These are phyloP conservation scores for Sebastes kiyomatsui DNA, from an alignment of 2,797 vertebrate genomes.

Conservation along the genomic window DNA sequence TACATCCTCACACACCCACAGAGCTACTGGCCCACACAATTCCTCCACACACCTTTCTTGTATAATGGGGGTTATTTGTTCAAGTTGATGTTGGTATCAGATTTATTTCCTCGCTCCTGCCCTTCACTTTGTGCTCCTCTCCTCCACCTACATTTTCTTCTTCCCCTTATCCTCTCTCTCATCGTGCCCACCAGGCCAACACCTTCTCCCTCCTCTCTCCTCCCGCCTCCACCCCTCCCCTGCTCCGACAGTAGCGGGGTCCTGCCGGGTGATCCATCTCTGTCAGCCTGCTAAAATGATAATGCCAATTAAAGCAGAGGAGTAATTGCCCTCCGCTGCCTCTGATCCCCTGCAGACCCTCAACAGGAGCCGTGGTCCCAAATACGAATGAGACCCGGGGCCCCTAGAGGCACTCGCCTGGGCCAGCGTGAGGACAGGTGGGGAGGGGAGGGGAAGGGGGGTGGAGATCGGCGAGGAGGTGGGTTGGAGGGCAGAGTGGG, in stretches of 20 bases:
- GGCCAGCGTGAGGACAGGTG: conserved; percentile 61
- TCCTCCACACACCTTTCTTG: conserved; percentile 24
- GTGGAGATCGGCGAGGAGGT: conserved; percentile 29
- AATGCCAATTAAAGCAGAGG: conserved; percentile 94
- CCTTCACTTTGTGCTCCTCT: conserved; percentile 39
- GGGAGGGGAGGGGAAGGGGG: conserved; percentile 20
- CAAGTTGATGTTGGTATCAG: conserved; percentile 43
- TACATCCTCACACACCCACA: conserved; percentile 18
- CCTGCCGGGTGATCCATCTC: conserved; percentile 89
- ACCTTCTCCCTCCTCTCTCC: neutral
- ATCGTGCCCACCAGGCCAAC: conserved; percentile 39
- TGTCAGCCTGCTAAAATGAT: conserved; percentile 94
- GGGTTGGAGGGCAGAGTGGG: conserved; percentile 53
- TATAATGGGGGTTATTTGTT: conserved; percentile 66
- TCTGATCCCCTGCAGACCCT: conserved; percentile 76
- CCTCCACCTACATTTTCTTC: conserved; percentile 31
- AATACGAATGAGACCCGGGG: conserved; percentile 83
- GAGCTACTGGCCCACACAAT: conserved; percentile 43
- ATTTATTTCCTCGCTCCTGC: conserved; percentile 56
- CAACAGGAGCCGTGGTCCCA: conserved; percentile 79
- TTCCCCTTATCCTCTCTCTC: conserved; percentile 28
- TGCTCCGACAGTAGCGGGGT: conserved; percentile 46
- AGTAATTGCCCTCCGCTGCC: conserved; percentile 88
- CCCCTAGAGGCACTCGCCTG: conserved; percentile 62
- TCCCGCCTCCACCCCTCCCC: neutral